Conservation (phyloP, 2,113 vertebrate species). For the Notothenia coriiceps region DNA sequence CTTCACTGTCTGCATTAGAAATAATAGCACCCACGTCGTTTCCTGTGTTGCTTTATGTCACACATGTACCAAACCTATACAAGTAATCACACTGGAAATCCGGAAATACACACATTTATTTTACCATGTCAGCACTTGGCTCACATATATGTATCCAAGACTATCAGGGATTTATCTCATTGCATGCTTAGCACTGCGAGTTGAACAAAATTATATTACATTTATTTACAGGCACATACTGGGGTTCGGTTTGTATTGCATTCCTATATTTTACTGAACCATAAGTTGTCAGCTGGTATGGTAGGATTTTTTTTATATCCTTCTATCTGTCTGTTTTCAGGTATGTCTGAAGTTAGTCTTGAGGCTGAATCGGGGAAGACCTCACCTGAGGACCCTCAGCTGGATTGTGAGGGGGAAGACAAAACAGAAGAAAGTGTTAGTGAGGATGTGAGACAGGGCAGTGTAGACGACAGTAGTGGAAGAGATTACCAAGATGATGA, state of each 20-base stretch:
- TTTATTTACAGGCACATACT: not conserved
- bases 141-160: not conserved
- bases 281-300: not conserved
- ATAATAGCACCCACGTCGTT: not conserved
- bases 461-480: constrained; percentile 39
- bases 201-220: not conserved
- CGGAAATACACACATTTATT: not conserved
- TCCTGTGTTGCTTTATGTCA: not conserved
- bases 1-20: too few species aligned
- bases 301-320: constrained; percentile 52
- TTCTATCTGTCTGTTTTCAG: constrained; percentile 80
- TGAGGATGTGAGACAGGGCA: constrained; percentile 51
- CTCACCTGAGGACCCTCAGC: constrained; percentile 69
- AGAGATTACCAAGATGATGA: constrained; percentile 36
- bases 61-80: not conserved
- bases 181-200: not conserved
- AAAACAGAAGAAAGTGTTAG: constrained; percentile 65
- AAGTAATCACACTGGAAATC: not conserved
- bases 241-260: not conserved
- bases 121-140: not conserved
- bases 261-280: not conserved
- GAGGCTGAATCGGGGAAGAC: constrained; percentile 72
- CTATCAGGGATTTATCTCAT: not conserved
- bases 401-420: constrained; percentile 66
- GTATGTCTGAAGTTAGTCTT: constrained; percentile 86